Evolutionary conservation across 2,113 vertebrate genomes (phyloP).

Genomic region (Mirza zaza): DNA sequence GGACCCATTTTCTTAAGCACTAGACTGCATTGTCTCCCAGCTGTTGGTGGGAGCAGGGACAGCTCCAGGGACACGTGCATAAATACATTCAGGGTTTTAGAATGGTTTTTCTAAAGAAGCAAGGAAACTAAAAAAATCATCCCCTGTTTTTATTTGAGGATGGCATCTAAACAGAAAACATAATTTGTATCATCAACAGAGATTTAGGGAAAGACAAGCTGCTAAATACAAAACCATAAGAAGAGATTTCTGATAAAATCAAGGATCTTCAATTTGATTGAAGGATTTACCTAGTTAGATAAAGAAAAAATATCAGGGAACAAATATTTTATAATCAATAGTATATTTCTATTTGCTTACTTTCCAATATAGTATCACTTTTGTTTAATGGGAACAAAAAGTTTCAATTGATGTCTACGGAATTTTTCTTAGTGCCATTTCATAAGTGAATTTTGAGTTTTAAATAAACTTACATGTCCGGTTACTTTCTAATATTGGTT

Average conservation of each 20-base stretch:
- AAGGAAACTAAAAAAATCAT: neutral
- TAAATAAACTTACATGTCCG: neutral
- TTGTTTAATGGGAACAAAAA: neutral
- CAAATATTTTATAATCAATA: neutral
- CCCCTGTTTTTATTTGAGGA: neutral
- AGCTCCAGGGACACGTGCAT: neutral
- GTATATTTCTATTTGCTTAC: neutral
- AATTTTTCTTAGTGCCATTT: neutral
- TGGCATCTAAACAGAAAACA: neutral
- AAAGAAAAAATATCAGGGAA: neutral
- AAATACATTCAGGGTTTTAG: neutral
- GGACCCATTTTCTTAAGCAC: neutral
- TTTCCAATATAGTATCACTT: neutral
- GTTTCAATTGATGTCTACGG: neutral
- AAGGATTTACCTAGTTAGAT: neutral
- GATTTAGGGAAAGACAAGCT: neutral
- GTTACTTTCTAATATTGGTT: neutral
- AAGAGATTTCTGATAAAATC: neutral
- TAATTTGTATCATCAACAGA: neutral
- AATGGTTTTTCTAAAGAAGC: neutral
- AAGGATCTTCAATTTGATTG: neutral
- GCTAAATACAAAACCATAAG: neutral
- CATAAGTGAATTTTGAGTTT: neutral
- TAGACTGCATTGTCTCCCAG: accelerated
- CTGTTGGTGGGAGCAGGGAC: no score